phyloP scores from a whole-genome alignment of 2,888 invertebrate species.

The Callimorpha dominula region DNA sequence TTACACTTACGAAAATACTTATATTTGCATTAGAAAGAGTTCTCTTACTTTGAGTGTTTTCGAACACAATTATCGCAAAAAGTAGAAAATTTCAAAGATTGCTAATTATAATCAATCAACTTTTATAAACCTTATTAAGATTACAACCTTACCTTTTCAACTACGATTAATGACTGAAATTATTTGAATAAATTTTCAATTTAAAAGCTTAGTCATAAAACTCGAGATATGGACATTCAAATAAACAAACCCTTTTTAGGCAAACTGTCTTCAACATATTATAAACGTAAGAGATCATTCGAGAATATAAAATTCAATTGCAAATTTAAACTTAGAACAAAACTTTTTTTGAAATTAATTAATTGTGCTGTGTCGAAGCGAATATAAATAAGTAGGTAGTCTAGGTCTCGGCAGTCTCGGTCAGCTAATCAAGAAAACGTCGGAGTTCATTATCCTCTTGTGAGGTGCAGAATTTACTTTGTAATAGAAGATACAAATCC shows the following conservation, averaged over 20 bases:
- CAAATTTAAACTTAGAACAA: too few relatives aligned
- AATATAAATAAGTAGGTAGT: constrained; percentile 29
- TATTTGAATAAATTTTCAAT: too few relatives aligned
- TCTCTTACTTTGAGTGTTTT: neutral
- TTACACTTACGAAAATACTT: neutral
- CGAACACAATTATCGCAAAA: neutral
- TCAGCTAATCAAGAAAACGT: constrained; percentile 43
- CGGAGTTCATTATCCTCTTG: constrained; percentile 17
- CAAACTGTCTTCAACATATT: neutral
- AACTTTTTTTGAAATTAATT: neutral
- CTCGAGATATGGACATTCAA: neutral
- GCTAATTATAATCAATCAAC: neutral
- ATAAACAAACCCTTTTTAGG: neutral
- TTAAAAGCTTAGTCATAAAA: neutral
- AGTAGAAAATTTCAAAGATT: neutral
- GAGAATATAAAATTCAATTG: too few relatives aligned
- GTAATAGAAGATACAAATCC: neutral
- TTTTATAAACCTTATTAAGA: neutral
- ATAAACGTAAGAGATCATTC: too few relatives aligned
- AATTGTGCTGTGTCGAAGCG: constrained; percentile 19
- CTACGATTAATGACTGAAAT: too few relatives aligned
- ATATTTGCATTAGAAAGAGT: neutral
- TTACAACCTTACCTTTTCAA: too few relatives aligned
- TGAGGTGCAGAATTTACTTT: neutral
- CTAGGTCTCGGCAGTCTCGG: constrained; percentile 23